Evolutionary conservation across 2,888 invertebrate genomes (phyloP), one percentile per base, ranked within the genome.

Genomic region (Xestoiulus laeticollis): DNA sequence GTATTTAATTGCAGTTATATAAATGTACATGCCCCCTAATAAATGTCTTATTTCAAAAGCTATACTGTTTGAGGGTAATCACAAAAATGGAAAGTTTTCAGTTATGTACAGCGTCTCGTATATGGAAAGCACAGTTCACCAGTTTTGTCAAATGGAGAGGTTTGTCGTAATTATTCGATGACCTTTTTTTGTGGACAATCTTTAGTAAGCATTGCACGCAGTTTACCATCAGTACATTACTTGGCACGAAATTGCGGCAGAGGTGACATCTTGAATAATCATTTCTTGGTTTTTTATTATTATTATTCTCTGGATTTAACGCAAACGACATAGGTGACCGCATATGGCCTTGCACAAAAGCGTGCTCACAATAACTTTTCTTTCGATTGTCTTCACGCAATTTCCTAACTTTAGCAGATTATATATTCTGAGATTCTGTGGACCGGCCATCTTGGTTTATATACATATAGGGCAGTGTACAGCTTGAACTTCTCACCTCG

Each of bases 401-500:
- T 59, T 26, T 16, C 78, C 14, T 14, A 14, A 26, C 30, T 78
- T 78, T 30, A 3, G 6, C 78, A 78, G 30, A 78, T 30, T 78
- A 30, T 78, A 14, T 14, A 4, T 16, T n/a, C 53, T n/a, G 5
- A 19, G 5, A 59, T 22, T 30, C 78, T 22, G 10, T 30, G 78
- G 12, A 30, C 16, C 26, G 30, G 30, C 30, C 78, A 68, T 26
- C 26, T 68, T 68, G 26, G 26, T 1, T 78, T 30, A 78, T 78
- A n/a, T n/a, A n/a, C n/a, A n/a, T 44, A 14, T 78, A 78, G 78
- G 78, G 78, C 78, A 78, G 78, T 78, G 78, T 78, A 14, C 30
- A 78, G 78, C 26, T 30, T 78, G 78, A 78, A 78, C 78, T 78
- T 30, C 78, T 78, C 78, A 78, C 78, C 78, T 78, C 78, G 78